Evolutionary conservation across 2,113 vertebrate genomes (phyloP), one percentile per base, ranked within the genome.

Genomic region (Mixornis gularis): DNA sequence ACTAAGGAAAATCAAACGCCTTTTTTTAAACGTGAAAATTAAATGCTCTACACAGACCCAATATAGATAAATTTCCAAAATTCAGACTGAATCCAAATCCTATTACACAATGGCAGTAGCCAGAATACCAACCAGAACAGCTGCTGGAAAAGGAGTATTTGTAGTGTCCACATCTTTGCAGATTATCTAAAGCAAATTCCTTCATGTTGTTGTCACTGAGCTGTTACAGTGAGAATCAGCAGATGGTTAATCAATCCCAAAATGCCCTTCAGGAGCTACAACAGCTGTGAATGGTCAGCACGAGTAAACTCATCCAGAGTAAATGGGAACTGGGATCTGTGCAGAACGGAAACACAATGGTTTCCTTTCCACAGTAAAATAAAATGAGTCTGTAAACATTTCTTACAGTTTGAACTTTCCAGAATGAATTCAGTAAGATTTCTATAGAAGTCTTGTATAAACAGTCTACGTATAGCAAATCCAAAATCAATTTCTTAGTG

Each of bases 241-340:
- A 96, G 96, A 95, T 96, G 94, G 94, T 81, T 95, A 79, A 96
- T 95, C 95, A 95, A 94, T 95, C 95, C 81, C 88, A 89, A 94
- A 96, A 96, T 92, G 46, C 74, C 84, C 79, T 93, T 96, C 90
- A 96, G 95, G 80, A 96, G 27, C 46, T 90, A 70, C 46, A 92
- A 77, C 96, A 96, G 90, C 88, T 97, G 96, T 70, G 92, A 85
- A 79, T 89, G 94, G 94, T 95, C 95, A 97, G 72, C 79, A 90
- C 11, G 4, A 91, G 86, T 87, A 94, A 94, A 85, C 51, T 84
- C 81, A 89, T 90, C 69, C 90, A 86, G 65, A 84, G 69, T 77
- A 95, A 95, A 96, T 48, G 65, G 65, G 65, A 94, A 60, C 72
- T 38, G 30, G 55, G 62, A 87, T 69, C 40, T 49, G 9, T 63